phyloP scores from a whole-genome alignment of 2,113 vertebrate genomes.

The Bambusicola thoracicus region DNA sequence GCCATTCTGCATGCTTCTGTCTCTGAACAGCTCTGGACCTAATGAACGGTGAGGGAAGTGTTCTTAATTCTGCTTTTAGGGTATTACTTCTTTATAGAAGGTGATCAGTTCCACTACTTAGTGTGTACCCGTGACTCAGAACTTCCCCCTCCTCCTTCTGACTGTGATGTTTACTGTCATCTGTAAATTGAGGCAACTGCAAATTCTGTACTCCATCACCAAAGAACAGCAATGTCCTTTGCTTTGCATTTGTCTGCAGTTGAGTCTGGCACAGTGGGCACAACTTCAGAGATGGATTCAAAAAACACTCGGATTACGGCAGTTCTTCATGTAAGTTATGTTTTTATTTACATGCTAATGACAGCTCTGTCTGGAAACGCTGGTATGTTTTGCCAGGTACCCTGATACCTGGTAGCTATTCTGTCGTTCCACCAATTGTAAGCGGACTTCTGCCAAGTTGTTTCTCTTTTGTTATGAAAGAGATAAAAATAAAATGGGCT shows the following conservation, averaged over 20 bases:
- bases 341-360: conserved; percentile 20
- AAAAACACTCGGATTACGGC: background rate
- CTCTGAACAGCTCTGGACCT: background rate
- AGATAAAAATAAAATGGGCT: conserved; percentile 66
- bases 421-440: conserved; percentile 3
- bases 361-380: background rate
- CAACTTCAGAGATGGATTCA: background rate
- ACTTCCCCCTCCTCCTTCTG: background rate
- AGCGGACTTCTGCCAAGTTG: conserved; percentile 27
- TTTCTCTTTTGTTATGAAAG: conserved; percentile 49
- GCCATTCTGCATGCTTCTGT: background rate
- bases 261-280: rapidly evolving
- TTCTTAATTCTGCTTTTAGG: background rate
- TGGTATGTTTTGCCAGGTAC: background rate
- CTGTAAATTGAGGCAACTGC: background rate
- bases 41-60: background rate
- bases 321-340: background rate
- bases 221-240: background rate
- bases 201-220: background rate
- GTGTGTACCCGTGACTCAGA: background rate
- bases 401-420: background rate
- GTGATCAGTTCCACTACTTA: background rate
- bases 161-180: background rate
- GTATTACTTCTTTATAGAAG: background rate
- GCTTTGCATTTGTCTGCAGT: rapidly evolving